Conservation (phyloP, 1,140 invertebrate species). For the Formica exsecta region DNA sequence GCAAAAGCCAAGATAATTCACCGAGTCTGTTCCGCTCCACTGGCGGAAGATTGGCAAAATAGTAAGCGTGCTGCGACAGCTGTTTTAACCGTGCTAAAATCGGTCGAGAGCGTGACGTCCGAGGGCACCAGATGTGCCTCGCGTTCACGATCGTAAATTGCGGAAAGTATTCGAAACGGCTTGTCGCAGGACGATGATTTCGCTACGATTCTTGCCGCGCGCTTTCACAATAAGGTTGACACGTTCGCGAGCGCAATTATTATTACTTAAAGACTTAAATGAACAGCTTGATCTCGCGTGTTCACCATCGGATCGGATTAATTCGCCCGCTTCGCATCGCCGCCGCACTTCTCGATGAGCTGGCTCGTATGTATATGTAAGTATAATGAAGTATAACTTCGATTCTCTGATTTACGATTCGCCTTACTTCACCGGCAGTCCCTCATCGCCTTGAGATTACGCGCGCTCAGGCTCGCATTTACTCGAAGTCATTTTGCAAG, state of each 20-base stretch:
- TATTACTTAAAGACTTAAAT: not conserved
- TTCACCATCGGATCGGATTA: constrained; percentile 31
- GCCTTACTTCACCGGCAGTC: constrained; percentile 21
- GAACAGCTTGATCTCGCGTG: constrained; percentile 42
- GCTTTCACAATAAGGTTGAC: constrained; percentile 47
- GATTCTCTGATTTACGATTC: constrained; percentile 52
- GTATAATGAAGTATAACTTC: constrained; percentile 48
- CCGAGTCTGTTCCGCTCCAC: constrained; percentile 63
- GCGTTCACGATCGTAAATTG: constrained; percentile 75
- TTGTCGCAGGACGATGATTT: constrained; percentile 59
- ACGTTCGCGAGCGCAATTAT: constrained; percentile 55
- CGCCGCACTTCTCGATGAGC: not conserved
- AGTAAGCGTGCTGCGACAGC: constrained; percentile 63
- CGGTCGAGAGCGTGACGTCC: constrained; percentile 72
- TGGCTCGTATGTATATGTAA: not conserved
- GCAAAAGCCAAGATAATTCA: constrained; percentile 53
- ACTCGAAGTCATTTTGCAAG: constrained; percentile 56
- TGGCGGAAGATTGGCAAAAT: constrained; percentile 57
- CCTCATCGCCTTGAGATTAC: constrained; percentile 68
- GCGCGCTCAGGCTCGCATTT: constrained; percentile 45
- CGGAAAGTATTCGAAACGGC: constrained; percentile 66
- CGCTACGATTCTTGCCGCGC: constrained; percentile 51
- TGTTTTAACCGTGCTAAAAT: constrained; percentile 69
- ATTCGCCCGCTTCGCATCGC: not conserved
- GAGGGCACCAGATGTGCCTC: constrained; percentile 72